Percentiles rank a stretch among this genome's conserved stretches.
Evolutionary conservation across 2,797 vertebrate genomes (phyloP).

Genomic region (Natrix natrix): DNA sequence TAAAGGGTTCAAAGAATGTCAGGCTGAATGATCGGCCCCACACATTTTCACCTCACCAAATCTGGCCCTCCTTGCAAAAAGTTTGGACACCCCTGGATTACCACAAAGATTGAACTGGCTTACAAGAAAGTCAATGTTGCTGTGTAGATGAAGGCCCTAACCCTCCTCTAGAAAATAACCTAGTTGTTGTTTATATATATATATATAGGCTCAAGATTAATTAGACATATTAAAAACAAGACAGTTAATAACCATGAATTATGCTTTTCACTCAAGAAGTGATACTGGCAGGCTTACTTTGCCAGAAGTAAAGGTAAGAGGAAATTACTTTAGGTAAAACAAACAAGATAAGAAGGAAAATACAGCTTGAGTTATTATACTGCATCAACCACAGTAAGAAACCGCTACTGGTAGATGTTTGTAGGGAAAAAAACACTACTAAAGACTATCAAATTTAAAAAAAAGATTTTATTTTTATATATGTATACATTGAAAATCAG

Average conservation of each 20-base stretch:
- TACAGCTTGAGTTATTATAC: not conserved
- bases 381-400: not conserved
- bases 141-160: not conserved
- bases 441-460: not conserved
- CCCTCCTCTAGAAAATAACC: not conserved
- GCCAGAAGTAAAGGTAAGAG: not conserved
- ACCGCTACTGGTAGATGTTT: not conserved
- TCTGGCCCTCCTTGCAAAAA: too few species aligned
- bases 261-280: not conserved
- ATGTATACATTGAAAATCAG: not conserved
- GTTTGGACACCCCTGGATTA: not conserved
- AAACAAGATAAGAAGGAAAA: not conserved
- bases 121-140: not conserved
- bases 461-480: not conserved
- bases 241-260: not conserved
- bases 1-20: too few species aligned
- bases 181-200: not conserved
- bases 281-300: not conserved
- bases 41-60: too few species aligned
- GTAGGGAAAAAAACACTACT: not conserved
- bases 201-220: not conserved
- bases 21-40: too few species aligned
- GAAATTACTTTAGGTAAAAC: not conserved
- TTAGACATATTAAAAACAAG: not conserved
- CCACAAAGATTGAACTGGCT: not conserved